Base-by-base conservation (phyloP, 2,888 invertebrate genomes). In the Acrobasis consociella region DNA sequence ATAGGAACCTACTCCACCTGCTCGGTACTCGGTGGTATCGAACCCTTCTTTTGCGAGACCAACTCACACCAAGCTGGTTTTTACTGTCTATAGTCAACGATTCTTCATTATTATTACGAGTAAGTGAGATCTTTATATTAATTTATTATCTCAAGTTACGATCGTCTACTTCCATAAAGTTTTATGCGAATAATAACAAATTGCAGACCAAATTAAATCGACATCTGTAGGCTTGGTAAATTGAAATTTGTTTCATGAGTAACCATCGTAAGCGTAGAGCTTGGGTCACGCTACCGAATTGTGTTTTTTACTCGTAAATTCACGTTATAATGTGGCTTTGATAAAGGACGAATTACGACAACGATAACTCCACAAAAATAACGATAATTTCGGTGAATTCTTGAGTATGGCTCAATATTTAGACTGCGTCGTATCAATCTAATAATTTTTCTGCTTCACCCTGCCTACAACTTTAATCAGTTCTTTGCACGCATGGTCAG, bases 271-370 rank as follows among this genome's bases (percentile, higher is more conserved):
- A 68, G 69, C 72, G 67, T 69, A 65, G 68, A 65, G 62, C 68
- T 70, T 65, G 58, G 58, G 68, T 71, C 78, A 78, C 78, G 78
- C 76, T 65, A 78, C 64, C 64, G 60, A 69, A 71, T 71, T 65
- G 64, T 69, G 71, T 73, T 74, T 72, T 69, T 73, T 67, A 71
- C 69, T 71, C 75, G 72, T 80, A 77, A 79, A 80, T 80, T 80
- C 73, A 60, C 69, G 76, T 80, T 76, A 78, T 74, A 72, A 71
- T 68, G 65, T 77, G 76, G 77, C 77, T 77, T 74, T 78, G 76
- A 78, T 75, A 75, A 74, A 77, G 69, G 68, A 65, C 68, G 68
- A 79, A 72, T 73, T 70, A 72, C 67, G 67, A 66, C 66, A 55
- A 63, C 63, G 67, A 67, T 69, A 63, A 64, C 61, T 53, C 55